Evolutionary conservation across 2,888 invertebrate species (phyloP).

Genomic region (Epinotia brunnichana): DNA sequence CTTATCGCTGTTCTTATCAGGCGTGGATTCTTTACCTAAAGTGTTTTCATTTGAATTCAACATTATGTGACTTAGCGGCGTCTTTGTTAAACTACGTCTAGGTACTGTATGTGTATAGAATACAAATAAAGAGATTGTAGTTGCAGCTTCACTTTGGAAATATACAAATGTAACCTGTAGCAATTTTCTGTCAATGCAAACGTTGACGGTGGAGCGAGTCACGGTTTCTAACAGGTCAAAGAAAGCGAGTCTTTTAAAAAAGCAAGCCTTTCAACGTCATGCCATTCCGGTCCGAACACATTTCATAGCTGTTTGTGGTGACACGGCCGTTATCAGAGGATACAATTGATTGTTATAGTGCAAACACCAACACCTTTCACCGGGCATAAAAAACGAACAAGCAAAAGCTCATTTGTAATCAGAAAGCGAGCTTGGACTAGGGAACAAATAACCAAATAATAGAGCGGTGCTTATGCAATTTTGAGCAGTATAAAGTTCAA

Average conservation of each 20-base stretch:
- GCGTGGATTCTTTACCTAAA: constrained; percentile 29
- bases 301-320: constrained; percentile 49
- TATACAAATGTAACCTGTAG: neutral
- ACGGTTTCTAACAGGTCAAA: constrained; percentile 72
- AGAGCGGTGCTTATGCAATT: constrained; percentile 64
- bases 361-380: constrained; percentile 62
- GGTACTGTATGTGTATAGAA: neutral
- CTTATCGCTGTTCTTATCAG: constrained; percentile 41
- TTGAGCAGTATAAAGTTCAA: constrained; percentile 60
- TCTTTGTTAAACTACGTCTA: constrained; percentile 18
- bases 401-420: constrained; percentile 65
- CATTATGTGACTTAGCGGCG: constrained; percentile 3
- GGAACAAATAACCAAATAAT: constrained; percentile 58
- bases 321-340: constrained; percentile 47
- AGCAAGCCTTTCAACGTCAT: constrained; percentile 58
- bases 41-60: constrained; percentile 21
- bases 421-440: constrained; percentile 59
- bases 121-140: neutral
- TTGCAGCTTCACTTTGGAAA: neutral
- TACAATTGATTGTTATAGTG: constrained; percentile 53
- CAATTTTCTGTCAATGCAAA: constrained; percentile 55
- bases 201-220: constrained; percentile 59
- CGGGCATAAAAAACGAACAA: constrained; percentile 53
- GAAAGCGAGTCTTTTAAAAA: constrained; percentile 66
- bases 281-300: constrained; percentile 55